Percentiles rank a stretch among this genome's conserved stretches.
Evolutionary conservation across 2,888 invertebrate genomes (phyloP).

Genomic region (Agapostemon virescens): DNA sequence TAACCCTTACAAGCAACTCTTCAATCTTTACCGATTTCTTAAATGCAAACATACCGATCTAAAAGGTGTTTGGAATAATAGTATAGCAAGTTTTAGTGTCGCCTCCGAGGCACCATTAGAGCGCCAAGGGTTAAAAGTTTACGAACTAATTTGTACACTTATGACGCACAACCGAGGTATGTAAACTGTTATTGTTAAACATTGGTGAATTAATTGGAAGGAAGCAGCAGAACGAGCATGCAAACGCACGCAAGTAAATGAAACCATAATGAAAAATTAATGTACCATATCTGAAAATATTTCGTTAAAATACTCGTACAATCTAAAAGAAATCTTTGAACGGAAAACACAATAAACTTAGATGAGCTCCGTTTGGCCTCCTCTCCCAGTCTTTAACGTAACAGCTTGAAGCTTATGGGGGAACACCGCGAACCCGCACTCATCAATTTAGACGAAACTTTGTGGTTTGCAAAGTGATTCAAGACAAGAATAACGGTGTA

Average conservation of each 20-base stretch:
- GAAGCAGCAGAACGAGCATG: too few relatives aligned
- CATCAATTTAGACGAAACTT: neutral
- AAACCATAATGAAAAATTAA: neutral
- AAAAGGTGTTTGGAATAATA: too few relatives aligned
- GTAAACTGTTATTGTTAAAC: neutral
- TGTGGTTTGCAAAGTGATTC: neutral
- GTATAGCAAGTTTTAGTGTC: too few relatives aligned
- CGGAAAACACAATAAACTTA: neutral
- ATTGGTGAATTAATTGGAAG: neutral
- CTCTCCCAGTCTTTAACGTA: neutral
- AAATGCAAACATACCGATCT: too few relatives aligned
- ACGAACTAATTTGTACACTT: neutral
- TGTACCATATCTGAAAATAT: neutral
- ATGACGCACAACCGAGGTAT: neutral
- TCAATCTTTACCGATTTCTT: too few relatives aligned
- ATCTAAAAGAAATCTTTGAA: neutral
- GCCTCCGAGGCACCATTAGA: too few relatives aligned
- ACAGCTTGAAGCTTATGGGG: neutral
- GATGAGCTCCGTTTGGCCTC: neutral
- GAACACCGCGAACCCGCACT: neutral
- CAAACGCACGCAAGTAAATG: too few relatives aligned
- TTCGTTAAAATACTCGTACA: neutral
- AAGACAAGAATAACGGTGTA: constrained; percentile 2
- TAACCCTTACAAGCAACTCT: too few relatives aligned
- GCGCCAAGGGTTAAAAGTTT: neutral